phyloP scores from a whole-genome alignment of 2,113 vertebrate species.

The Malurus melanocephalus region DNA sequence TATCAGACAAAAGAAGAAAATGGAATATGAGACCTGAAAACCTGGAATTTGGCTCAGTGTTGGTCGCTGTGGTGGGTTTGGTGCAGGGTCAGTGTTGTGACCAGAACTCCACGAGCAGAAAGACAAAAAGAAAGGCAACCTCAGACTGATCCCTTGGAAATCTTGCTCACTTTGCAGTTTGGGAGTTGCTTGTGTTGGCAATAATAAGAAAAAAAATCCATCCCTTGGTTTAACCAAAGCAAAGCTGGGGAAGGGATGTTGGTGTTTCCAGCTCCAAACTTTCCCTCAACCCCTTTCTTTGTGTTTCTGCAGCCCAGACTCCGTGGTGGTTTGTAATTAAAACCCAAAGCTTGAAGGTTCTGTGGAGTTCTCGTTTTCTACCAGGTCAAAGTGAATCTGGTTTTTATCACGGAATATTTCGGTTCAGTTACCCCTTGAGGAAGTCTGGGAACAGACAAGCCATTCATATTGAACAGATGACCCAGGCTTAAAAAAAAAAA shows the following conservation, averaged over 20 bases:
- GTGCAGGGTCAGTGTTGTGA: background rate
- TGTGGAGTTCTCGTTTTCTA: conserved; percentile 7
- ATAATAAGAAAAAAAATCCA: background rate
- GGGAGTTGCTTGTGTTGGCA: background rate
- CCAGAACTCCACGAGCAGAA: background rate
- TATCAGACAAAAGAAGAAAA: background rate
- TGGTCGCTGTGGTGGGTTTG: background rate
- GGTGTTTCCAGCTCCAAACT: background rate
- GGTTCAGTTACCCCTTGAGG: conserved; percentile 50
- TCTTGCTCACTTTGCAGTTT: background rate
- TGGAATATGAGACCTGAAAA: background rate
- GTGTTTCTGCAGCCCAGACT: conserved; percentile 35
- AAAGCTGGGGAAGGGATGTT: background rate
- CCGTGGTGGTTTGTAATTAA: conserved; percentile 43
- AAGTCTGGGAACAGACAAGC: conserved; percentile 56
- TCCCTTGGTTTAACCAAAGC: background rate
- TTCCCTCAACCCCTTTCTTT: background rate
- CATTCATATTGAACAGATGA: conserved; percentile 61
- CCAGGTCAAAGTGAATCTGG: conserved; percentile 53
- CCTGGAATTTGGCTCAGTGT: background rate
- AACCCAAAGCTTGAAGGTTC: conserved; percentile 51
- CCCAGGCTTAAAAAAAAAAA: conserved; percentile 3
- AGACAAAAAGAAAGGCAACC: background rate
- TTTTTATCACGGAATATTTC: conserved; percentile 47
- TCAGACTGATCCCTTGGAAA: background rate